Evolutionary conservation across 2,113 vertebrate genomes (phyloP).

Genomic region (Dipodomys merriami): DNA sequence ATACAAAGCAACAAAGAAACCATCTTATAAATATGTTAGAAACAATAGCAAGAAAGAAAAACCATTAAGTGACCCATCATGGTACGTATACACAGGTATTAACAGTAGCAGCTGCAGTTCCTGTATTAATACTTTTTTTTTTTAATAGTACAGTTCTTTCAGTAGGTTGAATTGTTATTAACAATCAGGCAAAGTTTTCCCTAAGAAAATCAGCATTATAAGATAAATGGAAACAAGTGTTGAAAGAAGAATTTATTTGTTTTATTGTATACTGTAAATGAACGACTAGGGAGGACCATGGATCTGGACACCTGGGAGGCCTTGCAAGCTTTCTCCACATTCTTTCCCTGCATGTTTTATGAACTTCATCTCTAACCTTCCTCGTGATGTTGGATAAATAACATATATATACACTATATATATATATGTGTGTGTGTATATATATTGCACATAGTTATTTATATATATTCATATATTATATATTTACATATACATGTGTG

Average conservation of each 20-base stretch:
- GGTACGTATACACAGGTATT: too few species aligned
- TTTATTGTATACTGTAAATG: slow-evolving; percentile 67
- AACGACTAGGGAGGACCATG: slow-evolving; percentile 60
- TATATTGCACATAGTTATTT: too few species aligned
- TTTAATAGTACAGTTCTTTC: neutral
- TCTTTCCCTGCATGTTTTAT: neutral
- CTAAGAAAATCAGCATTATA: slow-evolving; percentile 59
- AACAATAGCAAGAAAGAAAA: too few species aligned
- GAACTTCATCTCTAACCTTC: slow-evolving; percentile 49
- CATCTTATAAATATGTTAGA: too few species aligned
- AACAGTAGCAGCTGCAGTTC: neutral
- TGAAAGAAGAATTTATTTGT: slow-evolving; percentile 54
- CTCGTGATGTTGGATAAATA: slow-evolving; percentile 61
- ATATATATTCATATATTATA: too few species aligned
- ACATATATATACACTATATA: neutral
- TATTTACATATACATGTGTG: too few species aligned
- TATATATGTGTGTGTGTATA: too few species aligned
- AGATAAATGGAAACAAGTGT: neutral
- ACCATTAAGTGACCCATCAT: neutral
- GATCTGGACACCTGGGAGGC: slow-evolving; percentile 66
- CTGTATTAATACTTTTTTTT: neutral
- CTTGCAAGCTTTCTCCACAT: slow-evolving; percentile 59
- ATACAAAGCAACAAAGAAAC: too few species aligned
- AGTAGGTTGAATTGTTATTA: neutral
- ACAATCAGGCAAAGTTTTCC: slow-evolving; percentile 35